Percentiles rank a stretch among this genome's conserved stretches.
phyloP scores from a whole-genome alignment of 1,140 invertebrate species.

The Drosophila sp. region DNA sequence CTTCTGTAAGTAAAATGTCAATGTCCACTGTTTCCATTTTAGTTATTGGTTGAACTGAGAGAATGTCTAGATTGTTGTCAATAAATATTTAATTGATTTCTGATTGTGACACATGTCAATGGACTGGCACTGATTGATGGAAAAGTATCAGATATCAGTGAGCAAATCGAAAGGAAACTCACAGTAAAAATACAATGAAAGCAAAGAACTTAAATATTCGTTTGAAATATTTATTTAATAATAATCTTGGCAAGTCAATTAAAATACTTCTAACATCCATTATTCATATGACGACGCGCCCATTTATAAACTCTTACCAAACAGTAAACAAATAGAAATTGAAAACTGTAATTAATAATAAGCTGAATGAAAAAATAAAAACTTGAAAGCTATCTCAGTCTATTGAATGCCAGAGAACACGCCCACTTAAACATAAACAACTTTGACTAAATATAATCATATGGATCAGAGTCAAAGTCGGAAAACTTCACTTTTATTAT shows the following conservation, averaged over 20 bases:
- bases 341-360: slow-evolving; percentile 48
- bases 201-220: too few relatives aligned
- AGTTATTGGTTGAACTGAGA: background rate
- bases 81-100: slow-evolving; percentile 75
- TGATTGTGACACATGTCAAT: slow-evolving; percentile 33
- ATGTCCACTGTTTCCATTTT: background rate
- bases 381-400: slow-evolving; percentile 8
- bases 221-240: background rate
- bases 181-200: background rate
- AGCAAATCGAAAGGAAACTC: slow-evolving; percentile 4
- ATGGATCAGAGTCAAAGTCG: slow-evolving; percentile 24
- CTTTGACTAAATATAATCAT: slow-evolving; percentile 50
- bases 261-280: background rate
- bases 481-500: background rate
- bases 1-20: background rate
- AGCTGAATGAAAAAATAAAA: background rate
- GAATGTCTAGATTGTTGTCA: slow-evolving; percentile 44
- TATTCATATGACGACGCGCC: background rate
- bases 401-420: slow-evolving; percentile 18
- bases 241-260: background rate
- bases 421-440: slow-evolving; percentile 32
- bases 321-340: slow-evolving; percentile 21
- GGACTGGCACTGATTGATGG: slow-evolving; percentile 60
- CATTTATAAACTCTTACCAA: background rate
- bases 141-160: slow-evolving; percentile 9